phyloP scores from a whole-genome alignment of 2,888 invertebrate species.

The Dioctria rufipes region DNA sequence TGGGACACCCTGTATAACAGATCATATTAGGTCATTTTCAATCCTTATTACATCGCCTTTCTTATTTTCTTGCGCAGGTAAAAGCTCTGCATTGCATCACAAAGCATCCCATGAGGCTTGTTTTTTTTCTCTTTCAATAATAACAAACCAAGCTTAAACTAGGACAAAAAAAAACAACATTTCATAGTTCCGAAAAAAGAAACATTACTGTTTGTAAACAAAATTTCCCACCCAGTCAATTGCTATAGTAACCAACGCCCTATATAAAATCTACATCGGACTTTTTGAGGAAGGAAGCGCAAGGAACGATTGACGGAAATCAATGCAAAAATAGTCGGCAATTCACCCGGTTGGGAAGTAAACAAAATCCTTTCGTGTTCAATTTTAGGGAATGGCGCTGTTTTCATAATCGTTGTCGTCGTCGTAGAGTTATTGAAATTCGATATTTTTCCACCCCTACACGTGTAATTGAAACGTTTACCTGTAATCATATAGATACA shows the following conservation, averaged over 20 bases:
- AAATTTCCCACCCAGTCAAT: not conserved
- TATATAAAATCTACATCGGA: not conserved
- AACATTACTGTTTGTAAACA: conserved; percentile 31
- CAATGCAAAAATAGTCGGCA: conserved; percentile 23
- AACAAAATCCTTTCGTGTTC: conserved; percentile 22
- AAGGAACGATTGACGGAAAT: not conserved
- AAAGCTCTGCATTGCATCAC: too few relatives aligned
- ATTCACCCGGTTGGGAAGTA: conserved; percentile 18
- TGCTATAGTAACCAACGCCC: conserved; percentile 13
- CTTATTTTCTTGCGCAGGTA: too few relatives aligned
- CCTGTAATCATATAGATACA: too few relatives aligned
- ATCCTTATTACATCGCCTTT: too few relatives aligned
- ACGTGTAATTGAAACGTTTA: too few relatives aligned
- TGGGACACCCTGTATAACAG: too few relatives aligned
- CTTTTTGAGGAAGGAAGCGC: not conserved
- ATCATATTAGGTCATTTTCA: too few relatives aligned
- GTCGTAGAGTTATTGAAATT: conserved; percentile 18
- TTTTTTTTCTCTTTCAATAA: too few relatives aligned
- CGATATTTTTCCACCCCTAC: conserved; percentile 3
- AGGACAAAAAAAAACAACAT: too few relatives aligned
- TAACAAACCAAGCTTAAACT: too few relatives aligned
- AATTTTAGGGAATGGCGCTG: not conserved
- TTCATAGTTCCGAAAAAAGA: too few relatives aligned
- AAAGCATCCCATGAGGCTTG: too few relatives aligned
- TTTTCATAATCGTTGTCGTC: not conserved